Percentiles rank a stretch among this genome's conserved stretches.
phyloP scores from a whole-genome alignment of 2,888 invertebrate species.

The Lumbricus terrestris region DNA sequence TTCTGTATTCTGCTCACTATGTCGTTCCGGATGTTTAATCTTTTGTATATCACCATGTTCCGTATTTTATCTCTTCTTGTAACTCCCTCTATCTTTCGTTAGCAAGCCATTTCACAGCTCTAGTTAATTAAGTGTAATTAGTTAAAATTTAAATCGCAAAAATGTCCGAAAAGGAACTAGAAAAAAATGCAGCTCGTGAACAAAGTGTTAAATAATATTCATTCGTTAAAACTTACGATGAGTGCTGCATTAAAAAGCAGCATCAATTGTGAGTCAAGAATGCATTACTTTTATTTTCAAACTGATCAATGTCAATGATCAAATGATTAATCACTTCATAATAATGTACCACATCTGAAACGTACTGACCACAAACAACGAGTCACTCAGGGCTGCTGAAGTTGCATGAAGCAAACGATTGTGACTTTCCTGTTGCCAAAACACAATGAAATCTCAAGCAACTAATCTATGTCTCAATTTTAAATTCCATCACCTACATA shows the following conservation, averaged over 20 bases:
- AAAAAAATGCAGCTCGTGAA: too few species aligned
- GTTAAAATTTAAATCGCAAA: too few species aligned
- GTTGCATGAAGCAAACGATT: constrained; percentile 46
- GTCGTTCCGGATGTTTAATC: too few species aligned
- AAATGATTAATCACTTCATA: background rate
- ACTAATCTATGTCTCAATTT: background rate
- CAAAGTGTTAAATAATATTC: too few species aligned
- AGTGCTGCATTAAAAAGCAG: too few species aligned
- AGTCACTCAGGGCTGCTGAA: constrained; percentile 46
- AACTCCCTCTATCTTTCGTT: too few species aligned
- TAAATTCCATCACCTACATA: background rate
- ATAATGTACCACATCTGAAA: background rate
- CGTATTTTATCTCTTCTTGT: too few species aligned
- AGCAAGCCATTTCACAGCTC: too few species aligned
- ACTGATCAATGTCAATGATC: background rate
- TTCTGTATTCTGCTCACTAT: too few species aligned
- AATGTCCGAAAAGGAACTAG: too few species aligned
- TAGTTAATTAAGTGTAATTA: background rate
- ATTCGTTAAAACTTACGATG: background rate
- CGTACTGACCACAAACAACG: constrained; percentile 52
- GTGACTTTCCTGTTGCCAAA: constrained; percentile 43
- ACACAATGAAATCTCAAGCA: background rate
- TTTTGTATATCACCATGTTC: too few species aligned
- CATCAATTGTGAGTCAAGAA: background rate
- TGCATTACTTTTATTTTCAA: background rate